Evolutionary conservation across 2,797 vertebrate species (phyloP).

Genomic region (Sebastes hopkinsi): DNA sequence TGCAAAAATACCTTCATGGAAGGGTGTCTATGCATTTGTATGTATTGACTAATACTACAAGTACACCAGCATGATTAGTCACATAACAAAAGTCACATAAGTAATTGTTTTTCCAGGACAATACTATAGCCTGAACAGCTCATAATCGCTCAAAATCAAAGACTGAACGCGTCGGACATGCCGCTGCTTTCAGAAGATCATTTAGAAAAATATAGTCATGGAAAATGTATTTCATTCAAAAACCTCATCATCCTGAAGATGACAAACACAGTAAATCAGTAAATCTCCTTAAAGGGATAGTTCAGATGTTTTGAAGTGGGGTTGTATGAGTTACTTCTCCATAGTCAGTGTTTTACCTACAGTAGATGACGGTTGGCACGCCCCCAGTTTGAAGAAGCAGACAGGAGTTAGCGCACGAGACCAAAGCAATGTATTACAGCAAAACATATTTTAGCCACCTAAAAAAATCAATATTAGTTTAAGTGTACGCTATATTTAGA

Average conservation of each 20-base stretch:
- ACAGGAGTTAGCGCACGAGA: fast-evolving
- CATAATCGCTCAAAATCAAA: background rate
- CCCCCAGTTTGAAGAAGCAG: fast-evolving
- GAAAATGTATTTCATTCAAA: background rate
- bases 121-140: background rate
- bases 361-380: too few relatives aligned
- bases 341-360: too few relatives aligned
- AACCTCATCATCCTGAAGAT: background rate
- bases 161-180: background rate
- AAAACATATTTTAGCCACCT: too few relatives aligned
- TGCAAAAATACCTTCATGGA: background rate
- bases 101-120: background rate
- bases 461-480: too few relatives aligned
- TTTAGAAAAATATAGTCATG: too few relatives aligned
- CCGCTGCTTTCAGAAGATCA: background rate
- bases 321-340: too few relatives aligned
- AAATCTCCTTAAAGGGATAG: background rate
- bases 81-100: too few relatives aligned
- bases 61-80: background rate
- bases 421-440: too few relatives aligned
- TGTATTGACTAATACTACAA: too few relatives aligned
- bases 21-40: too few relatives aligned
- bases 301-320: background rate
- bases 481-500: too few relatives aligned
- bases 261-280: background rate